Evolutionary conservation across 2,888 invertebrate species (phyloP).

Genomic region (Esperia sulphurella): DNA sequence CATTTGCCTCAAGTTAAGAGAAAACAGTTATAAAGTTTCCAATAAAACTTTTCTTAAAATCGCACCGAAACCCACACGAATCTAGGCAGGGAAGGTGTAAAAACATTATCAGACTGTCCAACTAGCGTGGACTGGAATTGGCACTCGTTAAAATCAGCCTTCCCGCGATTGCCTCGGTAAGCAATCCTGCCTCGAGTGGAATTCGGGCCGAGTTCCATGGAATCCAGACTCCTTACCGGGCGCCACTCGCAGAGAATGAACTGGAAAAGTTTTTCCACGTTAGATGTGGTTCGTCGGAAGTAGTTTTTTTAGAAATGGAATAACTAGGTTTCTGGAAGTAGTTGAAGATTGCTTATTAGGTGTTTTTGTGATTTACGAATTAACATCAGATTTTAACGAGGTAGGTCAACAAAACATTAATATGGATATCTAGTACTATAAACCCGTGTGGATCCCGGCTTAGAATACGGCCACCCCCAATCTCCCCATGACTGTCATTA

Average conservation of each 20-base stretch:
- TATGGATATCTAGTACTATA: too few relatives aligned
- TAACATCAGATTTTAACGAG: too few relatives aligned
- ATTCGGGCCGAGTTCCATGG: not conserved
- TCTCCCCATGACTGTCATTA: too few relatives aligned
- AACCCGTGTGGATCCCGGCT: too few relatives aligned
- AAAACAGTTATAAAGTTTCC: too few relatives aligned
- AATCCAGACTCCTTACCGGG: not conserved
- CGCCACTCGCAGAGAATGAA: conserved; percentile 1
- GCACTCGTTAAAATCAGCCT: conserved; percentile 3
- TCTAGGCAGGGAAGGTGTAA: not conserved
- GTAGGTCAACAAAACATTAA: too few relatives aligned
- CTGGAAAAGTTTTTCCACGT: conserved; percentile 1
- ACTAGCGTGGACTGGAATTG: conserved; percentile 1
- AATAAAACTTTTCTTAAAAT: too few relatives aligned
- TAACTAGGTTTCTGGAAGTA: not conserved
- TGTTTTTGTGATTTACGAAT: too few relatives aligned
- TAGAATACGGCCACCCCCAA: too few relatives aligned
- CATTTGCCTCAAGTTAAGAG: too few relatives aligned
- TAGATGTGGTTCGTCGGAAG: not conserved
- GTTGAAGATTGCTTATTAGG: not conserved
- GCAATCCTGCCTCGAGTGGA: conserved; percentile 10
- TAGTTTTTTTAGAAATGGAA: not conserved
- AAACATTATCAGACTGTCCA: not conserved
- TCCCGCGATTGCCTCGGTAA: conserved; percentile 10
- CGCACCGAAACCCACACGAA: too few relatives aligned